Conservation (phyloP, 2,113 vertebrate species). For the Archilochus colubris region DNA sequence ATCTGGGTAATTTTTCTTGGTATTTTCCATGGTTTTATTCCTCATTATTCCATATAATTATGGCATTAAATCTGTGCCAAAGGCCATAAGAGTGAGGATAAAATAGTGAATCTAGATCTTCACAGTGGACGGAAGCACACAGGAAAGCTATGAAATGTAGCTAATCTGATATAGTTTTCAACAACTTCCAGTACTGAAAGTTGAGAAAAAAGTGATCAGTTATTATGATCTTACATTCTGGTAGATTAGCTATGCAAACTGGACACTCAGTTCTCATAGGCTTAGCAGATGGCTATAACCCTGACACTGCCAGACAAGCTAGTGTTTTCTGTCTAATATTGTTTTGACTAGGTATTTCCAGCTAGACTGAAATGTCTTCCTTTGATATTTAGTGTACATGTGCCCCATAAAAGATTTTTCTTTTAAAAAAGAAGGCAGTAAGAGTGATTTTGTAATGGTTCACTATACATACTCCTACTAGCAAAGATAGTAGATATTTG, state of each 20-base stretch:
- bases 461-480: neutral
- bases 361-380: neutral
- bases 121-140: neutral
- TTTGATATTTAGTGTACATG: neutral
- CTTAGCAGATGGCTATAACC: neutral
- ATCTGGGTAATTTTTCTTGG: neutral
- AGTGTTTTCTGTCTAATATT: neutral
- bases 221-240: neutral
- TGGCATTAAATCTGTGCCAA: neutral
- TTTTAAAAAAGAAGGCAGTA: neutral
- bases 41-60: neutral
- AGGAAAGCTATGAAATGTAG: neutral
- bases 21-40: neutral
- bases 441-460: neutral
- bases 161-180: neutral
- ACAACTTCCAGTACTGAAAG: neutral
- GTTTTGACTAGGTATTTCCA: neutral
- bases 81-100: neutral
- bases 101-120: slow-evolving; percentile 10
- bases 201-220: neutral
- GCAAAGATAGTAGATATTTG: neutral
- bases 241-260: neutral
- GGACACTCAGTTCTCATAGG: neutral
- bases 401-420: neutral
- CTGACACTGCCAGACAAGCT: neutral